These are phyloP conservation scores for Mythimna lalbum DNA, from an alignment of 2,888 invertebrate species.

Conservation along the genomic window DNA sequence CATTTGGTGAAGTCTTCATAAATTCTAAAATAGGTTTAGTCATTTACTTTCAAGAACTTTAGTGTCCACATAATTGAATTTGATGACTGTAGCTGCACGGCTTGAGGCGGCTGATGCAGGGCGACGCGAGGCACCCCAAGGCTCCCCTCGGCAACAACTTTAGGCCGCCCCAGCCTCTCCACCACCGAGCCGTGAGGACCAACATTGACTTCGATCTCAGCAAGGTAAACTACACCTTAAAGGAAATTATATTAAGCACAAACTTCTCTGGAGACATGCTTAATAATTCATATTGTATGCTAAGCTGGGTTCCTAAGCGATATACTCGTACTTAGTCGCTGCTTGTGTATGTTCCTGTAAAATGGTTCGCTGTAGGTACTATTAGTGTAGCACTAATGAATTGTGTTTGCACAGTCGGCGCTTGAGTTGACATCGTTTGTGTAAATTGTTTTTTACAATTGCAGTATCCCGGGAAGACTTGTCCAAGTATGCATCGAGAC, in stretches of 20 bases:
- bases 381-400: slow-evolving; percentile 58
- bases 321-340: slow-evolving; percentile 59
- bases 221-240: slow-evolving; percentile 88
- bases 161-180: slow-evolving; percentile 97
- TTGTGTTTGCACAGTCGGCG: slow-evolving; percentile 39
- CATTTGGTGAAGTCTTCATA: slow-evolving; percentile 43
- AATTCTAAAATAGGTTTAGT: slow-evolving; percentile 57
- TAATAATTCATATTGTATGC: slow-evolving; percentile 68
- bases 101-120: slow-evolving; percentile 96
- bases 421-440: slow-evolving; percentile 49
- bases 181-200: slow-evolving; percentile 98
- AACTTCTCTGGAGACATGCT: slow-evolving; percentile 45
- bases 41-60: slow-evolving; percentile 60
- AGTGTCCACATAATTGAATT: slow-evolving; percentile 69
- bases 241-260: slow-evolving; percentile 52
- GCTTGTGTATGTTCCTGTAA: slow-evolving; percentile 60
- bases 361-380: slow-evolving; percentile 51
- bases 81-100: slow-evolving; percentile 93
- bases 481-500: slow-evolving; percentile 97
- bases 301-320: slow-evolving; percentile 63
- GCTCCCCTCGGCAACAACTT: slow-evolving; percentile 98
- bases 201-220: slow-evolving; percentile 98
- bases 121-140: slow-evolving; percentile 96
- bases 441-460: slow-evolving; percentile 70
- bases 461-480: slow-evolving; percentile 94